These are phyloP conservation scores for Automeris io DNA, from an alignment of 2,888 invertebrate genomes.

Conservation along the genomic window DNA sequence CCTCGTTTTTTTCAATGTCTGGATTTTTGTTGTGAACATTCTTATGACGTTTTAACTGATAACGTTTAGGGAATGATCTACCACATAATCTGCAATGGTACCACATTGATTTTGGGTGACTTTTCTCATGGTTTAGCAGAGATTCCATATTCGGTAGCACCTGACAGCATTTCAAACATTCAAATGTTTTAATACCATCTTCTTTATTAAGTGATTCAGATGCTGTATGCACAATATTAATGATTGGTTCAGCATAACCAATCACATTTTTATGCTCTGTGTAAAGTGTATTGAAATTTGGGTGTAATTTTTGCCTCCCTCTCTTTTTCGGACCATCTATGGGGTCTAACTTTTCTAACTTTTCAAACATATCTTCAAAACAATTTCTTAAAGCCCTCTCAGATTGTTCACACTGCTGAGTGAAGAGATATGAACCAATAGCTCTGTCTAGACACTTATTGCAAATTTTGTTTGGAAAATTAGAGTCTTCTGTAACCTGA, in stretches of 20 bases:
- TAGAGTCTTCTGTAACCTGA: constrained; percentile 45
- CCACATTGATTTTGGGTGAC: constrained; percentile 62
- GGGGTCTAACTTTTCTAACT: constrained; percentile 55
- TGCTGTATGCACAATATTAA: constrained; percentile 42
- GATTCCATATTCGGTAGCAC: constrained; percentile 43
- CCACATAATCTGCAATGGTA: constrained; percentile 56
- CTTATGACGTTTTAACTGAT: constrained; percentile 42
- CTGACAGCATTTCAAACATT: constrained; percentile 59
- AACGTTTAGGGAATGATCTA: constrained; percentile 47
- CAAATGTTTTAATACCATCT: constrained; percentile 33
- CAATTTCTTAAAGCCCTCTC: constrained; percentile 56
- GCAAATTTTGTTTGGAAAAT: constrained; percentile 58
- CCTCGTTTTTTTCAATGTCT: constrained; percentile 7
- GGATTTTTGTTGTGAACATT: constrained; percentile 20
- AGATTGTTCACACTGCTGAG: constrained; percentile 57
- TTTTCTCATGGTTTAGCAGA: constrained; percentile 47
- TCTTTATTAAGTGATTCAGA: constrained; percentile 25
- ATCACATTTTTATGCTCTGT: constrained; percentile 46
- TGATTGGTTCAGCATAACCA: constrained; percentile 57
- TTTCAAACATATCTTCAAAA: constrained; percentile 56
- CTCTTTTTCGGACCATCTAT: constrained; percentile 43
- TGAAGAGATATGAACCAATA: constrained; percentile 51
- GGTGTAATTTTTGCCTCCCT: constrained; percentile 50
- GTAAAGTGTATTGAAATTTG: constrained; percentile 45
- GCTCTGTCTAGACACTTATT: constrained; percentile 46